A percentile compares a stretch with the other conserved stretches of the same genome.
Conservation (phyloP, 53 echinoderm and acorn worm species). For the Holothuria scabra region DNA sequence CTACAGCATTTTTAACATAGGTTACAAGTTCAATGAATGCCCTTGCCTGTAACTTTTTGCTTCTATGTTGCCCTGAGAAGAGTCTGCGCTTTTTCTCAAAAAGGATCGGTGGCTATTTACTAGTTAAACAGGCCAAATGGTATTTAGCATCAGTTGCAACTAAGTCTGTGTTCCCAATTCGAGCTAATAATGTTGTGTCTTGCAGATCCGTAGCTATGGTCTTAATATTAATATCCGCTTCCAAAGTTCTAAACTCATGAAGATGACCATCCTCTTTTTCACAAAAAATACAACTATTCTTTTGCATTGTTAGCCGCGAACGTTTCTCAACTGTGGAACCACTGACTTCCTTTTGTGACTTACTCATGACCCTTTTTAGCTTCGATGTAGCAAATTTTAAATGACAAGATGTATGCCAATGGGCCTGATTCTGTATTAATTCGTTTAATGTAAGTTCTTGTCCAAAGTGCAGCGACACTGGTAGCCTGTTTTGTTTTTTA, state of each 20-base stretch:
- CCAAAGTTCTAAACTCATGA: conserved; percentile 26
- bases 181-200: conserved; percentile 15
- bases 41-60: conserved; percentile 22
- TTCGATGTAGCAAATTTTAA: conserved; percentile 33
- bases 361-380: conserved; percentile 4
- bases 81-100: conserved; percentile 3
- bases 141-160: conserved; percentile 36
- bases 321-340: conserved; percentile 6
- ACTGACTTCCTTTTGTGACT: neutral
- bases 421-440: conserved; percentile 25
- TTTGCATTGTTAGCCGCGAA: neutral
- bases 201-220: conserved; percentile 34
- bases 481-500: neutral
- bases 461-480: neutral
- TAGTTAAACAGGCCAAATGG: conserved; percentile 28
- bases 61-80: neutral
- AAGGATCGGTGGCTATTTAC: conserved; percentile 22
- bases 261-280: conserved; percentile 28
- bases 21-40: conserved; percentile 31
- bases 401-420: conserved; percentile 41
- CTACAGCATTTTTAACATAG: conserved; percentile 21
- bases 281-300: conserved; percentile 29
- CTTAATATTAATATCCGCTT: conserved; percentile 1
- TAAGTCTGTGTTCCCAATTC: conserved; percentile 20
- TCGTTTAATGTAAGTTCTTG: neutral